These are phyloP conservation scores for Osedax frankpressi DNA, from an alignment of 2,888 invertebrate species.

Conservation along the genomic window DNA sequence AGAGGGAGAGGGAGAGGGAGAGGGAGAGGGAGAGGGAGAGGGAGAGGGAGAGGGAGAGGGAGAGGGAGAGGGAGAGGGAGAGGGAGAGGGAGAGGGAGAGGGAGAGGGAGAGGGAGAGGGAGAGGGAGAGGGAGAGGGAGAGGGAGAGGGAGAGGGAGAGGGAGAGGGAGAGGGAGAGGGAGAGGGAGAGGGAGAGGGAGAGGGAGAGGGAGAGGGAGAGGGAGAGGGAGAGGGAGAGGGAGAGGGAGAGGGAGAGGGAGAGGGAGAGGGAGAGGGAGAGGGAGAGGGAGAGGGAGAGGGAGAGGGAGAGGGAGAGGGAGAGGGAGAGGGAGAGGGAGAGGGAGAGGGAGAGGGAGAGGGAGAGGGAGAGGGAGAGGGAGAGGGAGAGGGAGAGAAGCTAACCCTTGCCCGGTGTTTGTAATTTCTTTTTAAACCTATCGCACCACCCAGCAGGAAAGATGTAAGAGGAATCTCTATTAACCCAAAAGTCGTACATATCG, in stretches of 20 bases:
- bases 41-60: background rate
- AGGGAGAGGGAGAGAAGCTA: background rate
- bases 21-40: background rate
- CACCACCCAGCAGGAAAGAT: slow-evolving; percentile 90
- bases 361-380: no score
- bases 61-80: no score
- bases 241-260: no score
- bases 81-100: no score
- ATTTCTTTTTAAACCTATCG: slow-evolving; percentile 62
- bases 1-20: background rate
- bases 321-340: background rate
- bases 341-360: background rate
- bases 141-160: no score
- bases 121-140: no score
- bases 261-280: background rate
- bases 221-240: no score
- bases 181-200: background rate
- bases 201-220: no score
- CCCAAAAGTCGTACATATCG: slow-evolving; percentile 80
- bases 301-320: no score
- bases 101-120: background rate
- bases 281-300: no score
- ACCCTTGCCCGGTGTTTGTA: slow-evolving; percentile 64
- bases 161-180: no score
- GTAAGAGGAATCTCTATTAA: slow-evolving; percentile 76